These are phyloP conservation scores for Varanus salvator DNA, from an alignment of 2,113 vertebrate species.

Conservation along the genomic window DNA sequence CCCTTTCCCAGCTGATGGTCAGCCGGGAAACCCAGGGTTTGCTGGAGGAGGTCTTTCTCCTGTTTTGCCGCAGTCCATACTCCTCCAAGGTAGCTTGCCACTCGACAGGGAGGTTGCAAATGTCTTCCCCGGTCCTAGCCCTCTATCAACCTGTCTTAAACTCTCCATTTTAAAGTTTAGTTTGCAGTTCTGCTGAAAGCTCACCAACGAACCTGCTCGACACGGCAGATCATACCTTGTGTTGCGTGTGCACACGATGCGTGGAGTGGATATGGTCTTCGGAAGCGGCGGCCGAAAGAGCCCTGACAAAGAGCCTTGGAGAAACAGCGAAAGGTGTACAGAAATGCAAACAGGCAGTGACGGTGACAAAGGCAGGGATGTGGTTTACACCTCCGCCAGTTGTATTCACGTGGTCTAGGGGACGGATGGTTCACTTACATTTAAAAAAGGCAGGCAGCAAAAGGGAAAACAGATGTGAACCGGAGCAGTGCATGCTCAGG, in stretches of 20 bases:
- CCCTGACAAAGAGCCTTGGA: not conserved
- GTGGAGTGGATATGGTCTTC: not conserved
- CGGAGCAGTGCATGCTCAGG: not conserved
- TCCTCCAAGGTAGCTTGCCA: not conserved
- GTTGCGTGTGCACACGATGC: not conserved
- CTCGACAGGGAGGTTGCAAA: not conserved
- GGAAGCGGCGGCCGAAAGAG: not conserved
- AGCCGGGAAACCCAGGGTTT: not conserved
- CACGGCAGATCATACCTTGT: not conserved
- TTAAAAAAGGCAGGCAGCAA: not conserved
- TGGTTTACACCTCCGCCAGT: slow-evolving; percentile 16
- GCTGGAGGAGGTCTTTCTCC: not conserved
- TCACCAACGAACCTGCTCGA: accelerated
- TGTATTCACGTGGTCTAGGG: slow-evolving; percentile 17
- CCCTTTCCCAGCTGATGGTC: not conserved
- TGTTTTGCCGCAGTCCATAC: not conserved
- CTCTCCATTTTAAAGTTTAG: not conserved
- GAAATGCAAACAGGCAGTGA: not conserved
- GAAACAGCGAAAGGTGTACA: not conserved
- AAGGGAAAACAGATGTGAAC: not conserved
- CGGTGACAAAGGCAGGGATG: slow-evolving; percentile 28
- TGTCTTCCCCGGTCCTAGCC: not conserved
- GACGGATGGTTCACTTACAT: not conserved
- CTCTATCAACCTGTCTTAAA: too few relatives aligned
- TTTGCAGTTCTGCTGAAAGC: not conserved